Conservation (phyloP, 2,888 invertebrate genomes). For the Pollenia angustigena region DNA sequence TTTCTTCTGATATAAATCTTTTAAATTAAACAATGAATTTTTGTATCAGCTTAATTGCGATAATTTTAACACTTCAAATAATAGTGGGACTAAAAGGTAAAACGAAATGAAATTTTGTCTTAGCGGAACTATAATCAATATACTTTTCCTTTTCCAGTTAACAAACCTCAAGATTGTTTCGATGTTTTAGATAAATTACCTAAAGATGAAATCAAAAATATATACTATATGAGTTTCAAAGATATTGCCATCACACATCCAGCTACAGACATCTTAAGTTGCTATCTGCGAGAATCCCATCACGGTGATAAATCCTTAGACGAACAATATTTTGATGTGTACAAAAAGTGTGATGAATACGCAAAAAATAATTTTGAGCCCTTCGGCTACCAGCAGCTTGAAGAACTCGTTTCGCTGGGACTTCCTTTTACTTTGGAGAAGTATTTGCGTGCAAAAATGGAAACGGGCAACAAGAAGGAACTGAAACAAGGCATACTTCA, state of each 20-base stretch:
- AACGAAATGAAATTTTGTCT: background rate
- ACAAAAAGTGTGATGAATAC: slow-evolving; percentile 3
- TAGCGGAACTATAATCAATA: background rate
- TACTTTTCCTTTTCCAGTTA: background rate
- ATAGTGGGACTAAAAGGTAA: slow-evolving; percentile 23
- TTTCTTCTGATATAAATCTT: background rate
- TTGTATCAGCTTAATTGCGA: background rate
- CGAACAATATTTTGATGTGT: slow-evolving; percentile 44
- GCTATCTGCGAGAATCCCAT: slow-evolving; percentile 8
- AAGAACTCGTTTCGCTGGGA: slow-evolving; percentile 5
- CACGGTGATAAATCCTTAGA: background rate
- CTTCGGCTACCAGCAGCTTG: slow-evolving; percentile 3
- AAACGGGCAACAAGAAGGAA: slow-evolving; percentile 18
- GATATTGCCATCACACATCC: slow-evolving; percentile 1
- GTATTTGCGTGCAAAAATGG: background rate
- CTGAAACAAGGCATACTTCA: background rate
- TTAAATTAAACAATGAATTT: background rate
- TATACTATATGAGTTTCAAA: slow-evolving; percentile 42
- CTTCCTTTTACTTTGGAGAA: slow-evolving; percentile 24
- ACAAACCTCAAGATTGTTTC: slow-evolving; percentile 2
- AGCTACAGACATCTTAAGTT: slow-evolving; percentile 23
- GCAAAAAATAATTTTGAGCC: background rate
- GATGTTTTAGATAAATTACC: slow-evolving; percentile 21
- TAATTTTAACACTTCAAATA: background rate
- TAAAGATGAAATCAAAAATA: slow-evolving; percentile 29